phyloP scores from a whole-genome alignment of 1,140 invertebrate species.

The Zophobas morio region DNA sequence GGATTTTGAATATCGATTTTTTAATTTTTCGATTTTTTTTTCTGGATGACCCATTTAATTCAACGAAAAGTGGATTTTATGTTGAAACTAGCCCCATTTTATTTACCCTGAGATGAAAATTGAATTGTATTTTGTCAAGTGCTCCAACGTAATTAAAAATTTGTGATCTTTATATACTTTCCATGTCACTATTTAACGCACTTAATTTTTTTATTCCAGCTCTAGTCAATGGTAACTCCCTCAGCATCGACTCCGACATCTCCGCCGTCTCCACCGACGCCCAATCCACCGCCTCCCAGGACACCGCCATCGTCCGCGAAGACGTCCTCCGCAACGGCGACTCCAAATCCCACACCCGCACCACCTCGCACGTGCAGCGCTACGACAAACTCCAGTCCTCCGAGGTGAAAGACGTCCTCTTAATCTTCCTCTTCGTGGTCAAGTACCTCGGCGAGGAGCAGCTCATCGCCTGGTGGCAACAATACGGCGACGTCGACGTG shows the following conservation, averaged over 20 bases:
- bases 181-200: not conserved
- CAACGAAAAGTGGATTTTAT: no score
- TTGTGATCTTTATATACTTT: no score
- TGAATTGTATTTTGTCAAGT: no score
- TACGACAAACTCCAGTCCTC: conserved; percentile 82
- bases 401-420: conserved; percentile 90
- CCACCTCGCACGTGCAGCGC: conserved; percentile 70
- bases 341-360: conserved; percentile 67
- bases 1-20: no score
- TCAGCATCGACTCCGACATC: conserved; percentile 76
- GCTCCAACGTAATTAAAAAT: no score
- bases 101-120: no score
- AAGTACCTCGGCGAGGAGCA: conserved; percentile 92
- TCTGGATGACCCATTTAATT: no score
- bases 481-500: conserved; percentile 82
- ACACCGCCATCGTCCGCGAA: conserved; percentile 73
- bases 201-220: conserved; percentile 58
- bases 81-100: no score
- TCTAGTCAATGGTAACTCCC: conserved; percentile 70
- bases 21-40: no score
- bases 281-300: conserved; percentile 74
- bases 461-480: conserved; percentile 92
- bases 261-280: conserved; percentile 74
- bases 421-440: conserved; percentile 92
- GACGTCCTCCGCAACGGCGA: conserved; percentile 63